Evolutionary conservation across 2,888 invertebrate genomes (phyloP).

Genomic region (Luffia ferchaultella): DNA sequence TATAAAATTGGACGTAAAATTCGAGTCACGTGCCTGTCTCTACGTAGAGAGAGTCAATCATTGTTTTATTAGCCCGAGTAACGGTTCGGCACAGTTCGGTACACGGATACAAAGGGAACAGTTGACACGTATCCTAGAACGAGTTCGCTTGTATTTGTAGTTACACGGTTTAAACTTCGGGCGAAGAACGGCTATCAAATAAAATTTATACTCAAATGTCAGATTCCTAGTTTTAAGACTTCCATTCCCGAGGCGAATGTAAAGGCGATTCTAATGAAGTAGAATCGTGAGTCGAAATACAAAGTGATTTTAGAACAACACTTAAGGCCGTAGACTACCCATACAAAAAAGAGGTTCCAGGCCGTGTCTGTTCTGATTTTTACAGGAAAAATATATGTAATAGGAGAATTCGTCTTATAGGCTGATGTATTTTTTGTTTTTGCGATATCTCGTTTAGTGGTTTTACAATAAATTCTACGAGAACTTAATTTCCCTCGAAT

Average conservation of each 20-base stretch:
- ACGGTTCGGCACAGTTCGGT: constrained; percentile 14
- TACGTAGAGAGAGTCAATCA: constrained; percentile 45
- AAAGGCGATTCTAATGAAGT: too few relatives aligned
- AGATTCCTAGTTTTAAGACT: neutral
- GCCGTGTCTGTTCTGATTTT: too few relatives aligned
- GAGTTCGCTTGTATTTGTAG: neutral
- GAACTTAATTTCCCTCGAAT: too few relatives aligned
- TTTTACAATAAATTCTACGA: too few relatives aligned
- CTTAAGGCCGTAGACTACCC: too few relatives aligned
- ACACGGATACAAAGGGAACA: neutral
- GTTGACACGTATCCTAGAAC: neutral
- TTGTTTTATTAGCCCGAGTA: constrained; percentile 46
- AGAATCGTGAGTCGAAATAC: too few relatives aligned
- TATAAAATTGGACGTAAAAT: constrained; percentile 53
- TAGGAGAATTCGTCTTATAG: too few relatives aligned
- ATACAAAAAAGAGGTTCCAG: too few relatives aligned
- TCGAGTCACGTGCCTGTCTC: constrained; percentile 40
- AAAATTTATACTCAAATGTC: neutral
- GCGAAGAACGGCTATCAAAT: neutral
- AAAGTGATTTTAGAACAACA: too few relatives aligned
- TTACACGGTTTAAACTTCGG: neutral
- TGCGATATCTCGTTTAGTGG: too few relatives aligned
- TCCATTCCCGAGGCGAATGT: neutral
- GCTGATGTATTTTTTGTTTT: too few relatives aligned
- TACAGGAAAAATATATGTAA: too few relatives aligned